Percentiles rank a stretch among this genome's conserved stretches.
phyloP scores from a whole-genome alignment of 2,113 vertebrate genomes.

The Alligator mississippiensis region DNA sequence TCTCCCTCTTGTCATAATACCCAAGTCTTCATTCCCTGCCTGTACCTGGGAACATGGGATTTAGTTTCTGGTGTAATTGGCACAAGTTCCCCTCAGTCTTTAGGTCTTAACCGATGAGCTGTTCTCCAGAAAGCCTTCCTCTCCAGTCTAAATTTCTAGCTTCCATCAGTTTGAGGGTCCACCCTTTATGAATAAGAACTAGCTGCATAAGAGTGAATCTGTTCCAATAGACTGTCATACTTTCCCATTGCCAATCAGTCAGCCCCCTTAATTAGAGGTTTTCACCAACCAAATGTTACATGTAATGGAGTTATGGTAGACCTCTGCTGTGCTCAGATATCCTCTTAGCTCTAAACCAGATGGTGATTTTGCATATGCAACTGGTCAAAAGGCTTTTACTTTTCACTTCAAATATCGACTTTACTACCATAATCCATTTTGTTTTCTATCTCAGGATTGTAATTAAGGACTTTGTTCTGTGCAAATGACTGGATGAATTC shows the following conservation, averaged over 20 bases:
- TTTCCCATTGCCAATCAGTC: not conserved
- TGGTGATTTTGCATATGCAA: not conserved
- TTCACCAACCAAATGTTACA: not conserved
- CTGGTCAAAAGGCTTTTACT: not conserved
- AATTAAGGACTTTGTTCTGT: too few relatives aligned
- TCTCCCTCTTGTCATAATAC: not conserved
- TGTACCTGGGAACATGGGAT: not conserved
- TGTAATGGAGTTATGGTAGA: not conserved
- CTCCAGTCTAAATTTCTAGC: not conserved
- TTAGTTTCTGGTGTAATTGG: not conserved
- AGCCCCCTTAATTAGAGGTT: not conserved
- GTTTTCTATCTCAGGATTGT: not conserved
- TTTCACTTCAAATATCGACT: not conserved
- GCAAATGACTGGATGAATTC: too few relatives aligned
- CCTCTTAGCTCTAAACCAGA: too few relatives aligned
- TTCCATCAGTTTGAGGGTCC: not conserved
- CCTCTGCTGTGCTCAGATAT: not conserved
- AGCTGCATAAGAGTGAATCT: not conserved
- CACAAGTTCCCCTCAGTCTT: not conserved
- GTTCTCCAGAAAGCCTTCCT: not conserved
- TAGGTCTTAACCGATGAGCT: not conserved
- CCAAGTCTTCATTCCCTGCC: not conserved
- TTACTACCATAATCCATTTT: not conserved
- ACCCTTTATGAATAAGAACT: not conserved
- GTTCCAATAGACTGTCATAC: not conserved